These are phyloP conservation scores for Urocitellus parryii DNA, from an alignment of 2,113 vertebrate species.

Conservation along the genomic window DNA sequence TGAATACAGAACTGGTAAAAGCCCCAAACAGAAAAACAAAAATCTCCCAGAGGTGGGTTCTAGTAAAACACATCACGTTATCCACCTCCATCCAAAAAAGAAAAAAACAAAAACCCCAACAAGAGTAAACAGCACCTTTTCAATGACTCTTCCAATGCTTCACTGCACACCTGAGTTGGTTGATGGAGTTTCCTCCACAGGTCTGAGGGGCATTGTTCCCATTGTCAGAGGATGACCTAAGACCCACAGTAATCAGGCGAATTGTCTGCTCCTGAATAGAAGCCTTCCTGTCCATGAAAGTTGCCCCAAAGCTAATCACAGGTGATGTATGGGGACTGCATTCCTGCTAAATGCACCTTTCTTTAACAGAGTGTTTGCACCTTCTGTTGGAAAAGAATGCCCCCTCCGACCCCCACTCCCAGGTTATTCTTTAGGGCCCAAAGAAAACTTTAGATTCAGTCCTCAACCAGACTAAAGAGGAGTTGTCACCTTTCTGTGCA, in stretches of 20 bases:
- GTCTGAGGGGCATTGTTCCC: slow-evolving; percentile 63
- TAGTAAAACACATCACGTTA: slow-evolving; percentile 69
- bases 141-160: slow-evolving; percentile 61
- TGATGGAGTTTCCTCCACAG: slow-evolving; percentile 73
- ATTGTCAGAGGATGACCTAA: slow-evolving; percentile 67
- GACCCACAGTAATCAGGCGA: slow-evolving; percentile 68
- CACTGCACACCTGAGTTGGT: slow-evolving; percentile 68
- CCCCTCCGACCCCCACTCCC: background rate
- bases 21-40: slow-evolving; percentile 76
- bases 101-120: background rate
- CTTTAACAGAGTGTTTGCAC: slow-evolving; percentile 67
- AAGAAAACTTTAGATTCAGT: background rate
- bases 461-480: background rate
- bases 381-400: slow-evolving; percentile 73
- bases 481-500: background rate
- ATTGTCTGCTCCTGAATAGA: slow-evolving; percentile 79
- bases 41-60: slow-evolving; percentile 65
- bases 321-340: slow-evolving; percentile 77
- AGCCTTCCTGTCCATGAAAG: slow-evolving; percentile 75
- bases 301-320: slow-evolving; percentile 82
- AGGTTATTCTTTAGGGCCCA: background rate
- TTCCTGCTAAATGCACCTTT: slow-evolving; percentile 79
- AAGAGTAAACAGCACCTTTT: slow-evolving; percentile 58
- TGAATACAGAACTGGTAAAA: slow-evolving; percentile 79
- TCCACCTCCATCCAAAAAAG: slow-evolving; percentile 38